phyloP scores from a whole-genome alignment of 1,140 invertebrate genomes.

The Lethrus apterus region DNA sequence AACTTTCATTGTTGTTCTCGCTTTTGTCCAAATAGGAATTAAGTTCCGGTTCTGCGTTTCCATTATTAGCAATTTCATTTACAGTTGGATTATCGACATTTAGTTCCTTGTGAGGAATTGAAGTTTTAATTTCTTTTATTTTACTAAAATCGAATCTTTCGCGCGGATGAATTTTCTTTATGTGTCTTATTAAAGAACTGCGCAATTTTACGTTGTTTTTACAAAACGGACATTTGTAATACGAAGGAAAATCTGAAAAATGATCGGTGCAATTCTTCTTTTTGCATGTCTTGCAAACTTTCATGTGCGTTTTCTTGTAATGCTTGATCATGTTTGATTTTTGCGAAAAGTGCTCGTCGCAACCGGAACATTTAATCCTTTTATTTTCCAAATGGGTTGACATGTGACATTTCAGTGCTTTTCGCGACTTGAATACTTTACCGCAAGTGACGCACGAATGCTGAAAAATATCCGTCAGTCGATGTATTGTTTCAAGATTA shows the following conservation, averaged over 20 bases:
- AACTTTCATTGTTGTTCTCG: no score
- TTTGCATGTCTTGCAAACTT: conserved; percentile 14
- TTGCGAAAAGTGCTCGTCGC: conserved; percentile 6
- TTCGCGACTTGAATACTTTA: conserved; percentile 28
- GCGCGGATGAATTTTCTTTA: conserved; percentile 28
- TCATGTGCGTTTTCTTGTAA: conserved; percentile 7
- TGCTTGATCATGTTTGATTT: conserved; percentile 2
- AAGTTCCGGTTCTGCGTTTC: no score
- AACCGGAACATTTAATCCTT: conserved; percentile 4
- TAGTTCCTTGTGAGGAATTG: not conserved
- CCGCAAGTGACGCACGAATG: conserved; percentile 25
- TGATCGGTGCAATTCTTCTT: not conserved
- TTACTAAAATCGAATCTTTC: not conserved
- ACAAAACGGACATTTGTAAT: conserved; percentile 33
- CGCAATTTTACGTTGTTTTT: conserved; percentile 31
- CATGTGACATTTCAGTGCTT: conserved; percentile 24
- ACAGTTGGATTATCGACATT: no score
- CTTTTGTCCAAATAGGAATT: no score
- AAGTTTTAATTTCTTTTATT: conserved; percentile 2
- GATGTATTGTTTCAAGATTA: no score
- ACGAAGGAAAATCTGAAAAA: not conserved
- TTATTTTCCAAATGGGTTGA: conserved; percentile 20
- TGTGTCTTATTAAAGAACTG: conserved; percentile 35
- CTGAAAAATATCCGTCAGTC: not conserved
- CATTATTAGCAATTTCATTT: no score